These are phyloP conservation scores for Onchidella celtica DNA, from an alignment of 2,888 invertebrate species.

Conservation along the genomic window DNA sequence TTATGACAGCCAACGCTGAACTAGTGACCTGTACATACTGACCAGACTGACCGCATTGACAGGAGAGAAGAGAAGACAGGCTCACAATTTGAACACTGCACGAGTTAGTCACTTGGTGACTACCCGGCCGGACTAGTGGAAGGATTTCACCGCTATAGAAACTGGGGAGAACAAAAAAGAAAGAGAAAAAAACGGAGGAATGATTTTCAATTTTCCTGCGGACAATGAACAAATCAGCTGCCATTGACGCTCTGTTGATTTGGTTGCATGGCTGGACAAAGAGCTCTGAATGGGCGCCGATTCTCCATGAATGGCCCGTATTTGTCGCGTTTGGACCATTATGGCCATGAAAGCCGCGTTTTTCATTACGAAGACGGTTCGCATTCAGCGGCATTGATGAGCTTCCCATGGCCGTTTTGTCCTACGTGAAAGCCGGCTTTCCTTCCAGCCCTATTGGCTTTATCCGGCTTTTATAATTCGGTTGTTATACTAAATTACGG, in stretches of 20 bases:
- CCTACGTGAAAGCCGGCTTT: conserved; percentile 60
- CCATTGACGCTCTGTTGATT: conserved; percentile 75
- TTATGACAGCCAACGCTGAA: no score
- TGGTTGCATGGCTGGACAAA: conserved; percentile 74
- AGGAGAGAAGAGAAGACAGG: no score
- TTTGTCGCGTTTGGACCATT: conserved; percentile 74
- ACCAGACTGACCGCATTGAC: no score
- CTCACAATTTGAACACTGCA: no score
- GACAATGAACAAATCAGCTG: conserved; percentile 75
- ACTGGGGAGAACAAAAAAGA: conserved; percentile 60
- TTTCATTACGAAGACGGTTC: conserved; percentile 65
- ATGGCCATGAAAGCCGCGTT: conserved; percentile 68
- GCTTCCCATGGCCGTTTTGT: conserved; percentile 55
- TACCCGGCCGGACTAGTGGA: conserved; percentile 59
- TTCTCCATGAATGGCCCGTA: conserved; percentile 70
- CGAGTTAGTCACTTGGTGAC: no score
- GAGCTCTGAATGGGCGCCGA: conserved; percentile 70
- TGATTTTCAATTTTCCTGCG: conserved; percentile 78
- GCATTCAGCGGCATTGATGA: conserved; percentile 60
- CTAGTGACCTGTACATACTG: no score
- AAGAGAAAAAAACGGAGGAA: conserved; percentile 63
- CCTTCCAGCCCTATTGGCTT: conserved; percentile 51
- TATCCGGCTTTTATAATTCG: conserved; percentile 55
- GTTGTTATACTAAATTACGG: conserved; percentile 56
- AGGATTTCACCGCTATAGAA: conserved; percentile 66